Conservation (phyloP, 2,888 invertebrate genomes). For the Dinocampus coccinellae region DNA sequence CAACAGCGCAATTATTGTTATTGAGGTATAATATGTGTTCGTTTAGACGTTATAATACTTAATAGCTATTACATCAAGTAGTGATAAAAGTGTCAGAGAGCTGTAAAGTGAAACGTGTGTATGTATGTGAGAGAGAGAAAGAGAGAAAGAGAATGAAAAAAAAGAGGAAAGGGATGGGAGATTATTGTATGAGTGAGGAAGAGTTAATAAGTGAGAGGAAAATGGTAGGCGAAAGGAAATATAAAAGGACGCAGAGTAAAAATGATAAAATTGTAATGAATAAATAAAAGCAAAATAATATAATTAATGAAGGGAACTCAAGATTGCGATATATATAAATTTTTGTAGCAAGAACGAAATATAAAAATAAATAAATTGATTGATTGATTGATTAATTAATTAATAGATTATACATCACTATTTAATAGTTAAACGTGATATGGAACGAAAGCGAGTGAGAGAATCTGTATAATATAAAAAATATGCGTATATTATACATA, state of each 20-base stretch:
- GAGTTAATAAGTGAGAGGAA: neutral
- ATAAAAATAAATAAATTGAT: no score
- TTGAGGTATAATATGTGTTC: slow-evolving; percentile 67
- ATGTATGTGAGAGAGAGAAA: no score
- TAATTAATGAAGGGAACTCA: slow-evolving; percentile 41
- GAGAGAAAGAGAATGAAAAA: no score
- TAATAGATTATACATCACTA: slow-evolving; percentile 37
- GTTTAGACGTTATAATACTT: slow-evolving; percentile 64
- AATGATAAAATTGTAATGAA: slow-evolving; percentile 25
- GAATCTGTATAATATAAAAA: neutral
- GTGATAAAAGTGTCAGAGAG: slow-evolving; percentile 38
- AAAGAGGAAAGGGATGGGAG: no score
- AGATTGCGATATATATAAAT: slow-evolving; percentile 45
- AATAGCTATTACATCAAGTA: slow-evolving; percentile 60
- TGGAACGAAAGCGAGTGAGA: slow-evolving; percentile 29
- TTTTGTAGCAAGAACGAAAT: slow-evolving; percentile 41
- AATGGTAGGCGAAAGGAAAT: neutral
- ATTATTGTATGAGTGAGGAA: neutral
- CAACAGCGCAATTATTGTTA: slow-evolving; percentile 57
- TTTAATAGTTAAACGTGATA: slow-evolving; percentile 41
- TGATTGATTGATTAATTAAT: slow-evolving; percentile 4
- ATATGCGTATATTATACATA: no score
- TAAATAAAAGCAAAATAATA: slow-evolving; percentile 21
- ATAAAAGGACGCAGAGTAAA: neutral
- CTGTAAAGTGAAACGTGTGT: no score